These are phyloP conservation scores for Oreochromis spilurus DNA, from an alignment of 2,113 vertebrate genomes.

Conservation along the genomic window DNA sequence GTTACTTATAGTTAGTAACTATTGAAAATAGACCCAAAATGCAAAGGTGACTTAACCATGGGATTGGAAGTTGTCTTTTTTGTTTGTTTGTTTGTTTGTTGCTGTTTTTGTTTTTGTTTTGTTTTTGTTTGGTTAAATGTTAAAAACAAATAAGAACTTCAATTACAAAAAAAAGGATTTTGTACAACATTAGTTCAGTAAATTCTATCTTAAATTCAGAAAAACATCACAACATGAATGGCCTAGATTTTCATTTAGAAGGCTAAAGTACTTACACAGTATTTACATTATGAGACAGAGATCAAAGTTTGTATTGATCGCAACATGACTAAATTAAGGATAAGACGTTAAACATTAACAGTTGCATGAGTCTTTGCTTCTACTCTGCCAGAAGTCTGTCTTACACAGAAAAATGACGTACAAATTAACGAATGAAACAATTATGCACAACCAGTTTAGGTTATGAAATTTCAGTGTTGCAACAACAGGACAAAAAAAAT, in stretches of 20 bases:
- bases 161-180: background rate
- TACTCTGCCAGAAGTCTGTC: fast-evolving
- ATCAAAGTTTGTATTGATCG: background rate
- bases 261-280: fast-evolving
- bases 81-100: no score
- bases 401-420: fast-evolving
- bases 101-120: no score
- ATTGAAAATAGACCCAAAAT: no score
- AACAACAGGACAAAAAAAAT: background rate
- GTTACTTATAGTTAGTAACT: no score
- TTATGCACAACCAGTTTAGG: background rate
- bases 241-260: background rate
- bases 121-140: no score
- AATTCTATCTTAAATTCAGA: background rate
- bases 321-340: background rate
- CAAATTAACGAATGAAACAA: background rate
- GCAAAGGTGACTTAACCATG: no score
- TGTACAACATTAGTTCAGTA: fast-evolving
- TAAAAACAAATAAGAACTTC: no score
- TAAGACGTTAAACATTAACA: background rate
- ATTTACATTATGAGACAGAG: background rate
- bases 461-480: background rate
- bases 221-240: background rate
- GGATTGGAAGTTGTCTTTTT: no score
- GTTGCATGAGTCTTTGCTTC: background rate